Evolutionary conservation across 2,113 vertebrate species (phyloP).

Genomic region (Caretta caretta): DNA sequence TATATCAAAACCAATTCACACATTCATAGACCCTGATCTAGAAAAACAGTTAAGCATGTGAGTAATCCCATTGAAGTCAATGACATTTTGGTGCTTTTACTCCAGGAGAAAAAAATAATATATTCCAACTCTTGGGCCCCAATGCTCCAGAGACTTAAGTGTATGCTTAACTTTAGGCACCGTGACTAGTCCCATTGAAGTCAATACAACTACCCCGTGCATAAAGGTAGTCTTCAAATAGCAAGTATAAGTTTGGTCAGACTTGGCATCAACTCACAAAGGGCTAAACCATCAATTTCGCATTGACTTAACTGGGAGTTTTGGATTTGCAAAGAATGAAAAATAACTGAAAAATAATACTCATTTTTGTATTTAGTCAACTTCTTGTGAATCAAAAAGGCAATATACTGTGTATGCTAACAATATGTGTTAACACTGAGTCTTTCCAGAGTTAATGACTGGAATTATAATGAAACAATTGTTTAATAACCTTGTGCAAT

Average conservation of each 20-base stretch:
- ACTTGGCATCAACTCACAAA: background rate
- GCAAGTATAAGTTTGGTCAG: background rate
- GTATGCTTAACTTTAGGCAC: background rate
- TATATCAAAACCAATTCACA: background rate
- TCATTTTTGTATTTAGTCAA: background rate
- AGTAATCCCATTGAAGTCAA: background rate
- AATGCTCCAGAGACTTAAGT: background rate
- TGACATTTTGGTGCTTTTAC: background rate
- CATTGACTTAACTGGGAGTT: background rate
- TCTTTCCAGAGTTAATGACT: background rate
- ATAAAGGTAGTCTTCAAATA: background rate
- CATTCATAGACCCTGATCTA: background rate
- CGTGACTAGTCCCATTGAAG: background rate
- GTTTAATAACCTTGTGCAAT: slow-evolving; percentile 65
- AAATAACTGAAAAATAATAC: background rate
- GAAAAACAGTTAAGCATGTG: background rate
- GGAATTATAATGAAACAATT: slow-evolving; percentile 55
- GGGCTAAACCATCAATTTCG: background rate
- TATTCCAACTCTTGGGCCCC: background rate
- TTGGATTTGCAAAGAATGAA: background rate
- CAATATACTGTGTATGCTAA: slow-evolving; percentile 38
- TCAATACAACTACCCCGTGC: slow-evolving; percentile 14
- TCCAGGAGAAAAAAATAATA: background rate
- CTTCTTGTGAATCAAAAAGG: slow-evolving; percentile 22
- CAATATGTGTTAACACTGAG: slow-evolving; percentile 25